phyloP scores from a whole-genome alignment of 2,113 vertebrate species.

The Trachemys scripta region DNA sequence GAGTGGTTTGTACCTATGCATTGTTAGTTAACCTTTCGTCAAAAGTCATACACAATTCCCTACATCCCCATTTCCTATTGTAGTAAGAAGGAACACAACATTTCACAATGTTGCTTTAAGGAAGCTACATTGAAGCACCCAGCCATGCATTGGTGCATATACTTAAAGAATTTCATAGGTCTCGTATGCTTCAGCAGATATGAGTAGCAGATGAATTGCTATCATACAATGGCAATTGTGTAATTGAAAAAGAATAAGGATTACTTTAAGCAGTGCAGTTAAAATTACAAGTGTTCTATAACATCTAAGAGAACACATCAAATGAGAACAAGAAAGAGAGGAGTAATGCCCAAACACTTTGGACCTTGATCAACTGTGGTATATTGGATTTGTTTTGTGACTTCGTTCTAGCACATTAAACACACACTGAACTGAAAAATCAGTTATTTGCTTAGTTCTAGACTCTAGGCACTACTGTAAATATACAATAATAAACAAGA shows the following conservation, averaged over 20 bases:
- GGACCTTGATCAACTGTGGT: not conserved
- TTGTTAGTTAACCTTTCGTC: not conserved
- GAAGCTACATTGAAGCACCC: not conserved
- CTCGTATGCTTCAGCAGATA: not conserved
- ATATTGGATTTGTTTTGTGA: not conserved
- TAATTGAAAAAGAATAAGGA: constrained; percentile 39
- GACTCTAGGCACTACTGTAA: not conserved
- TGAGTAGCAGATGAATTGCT: not conserved
- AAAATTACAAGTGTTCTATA: constrained; percentile 23
- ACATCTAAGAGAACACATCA: not conserved
- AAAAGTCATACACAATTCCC: not conserved
- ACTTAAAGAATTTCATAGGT: constrained; percentile 40
- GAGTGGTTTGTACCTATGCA: not conserved
- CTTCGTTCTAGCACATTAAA: not conserved
- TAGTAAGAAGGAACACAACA: not conserved
- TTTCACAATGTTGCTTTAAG: constrained; percentile 13
- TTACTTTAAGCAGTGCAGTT: constrained; percentile 1
- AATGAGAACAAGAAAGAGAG: not conserved
- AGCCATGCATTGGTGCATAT: not conserved
- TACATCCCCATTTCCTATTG: not conserved
- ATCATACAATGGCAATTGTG: constrained; percentile 38
- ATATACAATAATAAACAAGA: not conserved
- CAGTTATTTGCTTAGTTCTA: not conserved
- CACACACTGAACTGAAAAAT: not conserved
- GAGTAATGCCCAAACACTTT: not conserved